Evolutionary conservation across 2,113 vertebrate genomes (phyloP).

Genomic region (Clupea harengus): DNA sequence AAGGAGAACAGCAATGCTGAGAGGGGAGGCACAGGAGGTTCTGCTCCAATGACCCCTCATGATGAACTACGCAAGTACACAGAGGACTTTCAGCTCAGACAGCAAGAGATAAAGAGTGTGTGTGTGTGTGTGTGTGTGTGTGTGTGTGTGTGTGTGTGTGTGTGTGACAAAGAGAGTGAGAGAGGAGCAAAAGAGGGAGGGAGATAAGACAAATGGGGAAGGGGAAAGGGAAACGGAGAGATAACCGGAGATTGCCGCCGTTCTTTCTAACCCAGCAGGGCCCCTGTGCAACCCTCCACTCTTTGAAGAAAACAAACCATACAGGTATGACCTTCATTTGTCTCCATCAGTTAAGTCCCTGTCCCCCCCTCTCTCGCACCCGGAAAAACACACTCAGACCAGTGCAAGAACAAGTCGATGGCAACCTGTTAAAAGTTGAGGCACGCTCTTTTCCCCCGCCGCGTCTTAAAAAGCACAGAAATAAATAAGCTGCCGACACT

Average conservation of each 20-base stretch:
- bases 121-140: background rate
- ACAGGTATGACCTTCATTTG: background rate
- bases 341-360: background rate
- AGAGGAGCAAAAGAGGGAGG: constrained; percentile 33
- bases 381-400: background rate
- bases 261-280: constrained; percentile 1
- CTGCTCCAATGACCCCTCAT: background rate
- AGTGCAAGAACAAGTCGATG: background rate
- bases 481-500: background rate
- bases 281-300: background rate
- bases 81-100: background rate
- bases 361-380: background rate
- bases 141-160: constrained; percentile 24
- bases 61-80: background rate
- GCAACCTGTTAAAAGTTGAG: background rate
- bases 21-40: background rate
- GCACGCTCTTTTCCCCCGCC: background rate
- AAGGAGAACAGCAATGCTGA: background rate
- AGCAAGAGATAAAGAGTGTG: background rate
- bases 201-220: background rate
- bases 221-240: background rate
- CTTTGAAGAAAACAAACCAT: background rate
- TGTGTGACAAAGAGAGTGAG: constrained; percentile 45
- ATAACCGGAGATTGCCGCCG: background rate
- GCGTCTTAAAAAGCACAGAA: background rate